A percentile compares a stretch with the other conserved stretches of the same genome.
phyloP scores from a whole-genome alignment of 2,797 vertebrate genomes.

The Psittacula derbiana region DNA sequence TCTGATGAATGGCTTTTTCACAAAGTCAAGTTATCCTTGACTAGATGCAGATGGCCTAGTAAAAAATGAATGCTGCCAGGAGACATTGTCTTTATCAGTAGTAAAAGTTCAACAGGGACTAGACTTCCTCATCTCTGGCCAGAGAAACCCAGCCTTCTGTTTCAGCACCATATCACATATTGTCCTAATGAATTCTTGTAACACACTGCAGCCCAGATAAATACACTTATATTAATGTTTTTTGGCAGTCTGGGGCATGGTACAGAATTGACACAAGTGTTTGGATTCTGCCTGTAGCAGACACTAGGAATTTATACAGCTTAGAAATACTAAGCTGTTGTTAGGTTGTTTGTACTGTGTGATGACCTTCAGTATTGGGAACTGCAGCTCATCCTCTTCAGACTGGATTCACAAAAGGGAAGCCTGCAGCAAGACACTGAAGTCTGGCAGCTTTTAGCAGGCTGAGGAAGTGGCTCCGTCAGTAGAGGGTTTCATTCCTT shows the following conservation, averaged over 20 bases:
- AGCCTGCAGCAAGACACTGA: not conserved
- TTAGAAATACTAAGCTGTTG: constrained; percentile 5
- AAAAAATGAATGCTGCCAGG: constrained; percentile 82
- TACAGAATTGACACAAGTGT: constrained; percentile 66
- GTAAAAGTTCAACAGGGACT: constrained; percentile 78
- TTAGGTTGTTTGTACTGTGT: not conserved
- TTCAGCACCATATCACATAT: constrained; percentile 79
- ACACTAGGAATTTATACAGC: constrained; percentile 48
- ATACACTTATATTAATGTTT: constrained; percentile 70
- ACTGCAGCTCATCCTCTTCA: not conserved
- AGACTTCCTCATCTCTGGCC: constrained; percentile 76
- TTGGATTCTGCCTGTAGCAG: constrained; percentile 59
- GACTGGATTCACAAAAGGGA: not conserved
- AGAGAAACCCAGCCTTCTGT: constrained; percentile 74
- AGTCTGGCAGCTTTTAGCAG: not conserved
- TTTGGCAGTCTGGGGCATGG: constrained; percentile 71
- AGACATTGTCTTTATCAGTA: constrained; percentile 81
- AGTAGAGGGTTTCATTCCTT: not conserved
- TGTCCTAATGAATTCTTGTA: constrained; percentile 79
- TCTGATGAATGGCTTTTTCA: constrained; percentile 74
- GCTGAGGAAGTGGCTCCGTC: not conserved
- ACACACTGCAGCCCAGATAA: constrained; percentile 69
- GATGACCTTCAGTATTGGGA: not conserved
- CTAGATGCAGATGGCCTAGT: constrained; percentile 82
- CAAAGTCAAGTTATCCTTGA: constrained; percentile 81